phyloP scores from a whole-genome alignment of 2,888 invertebrate species.

The Serripes groenlandicus region DNA sequence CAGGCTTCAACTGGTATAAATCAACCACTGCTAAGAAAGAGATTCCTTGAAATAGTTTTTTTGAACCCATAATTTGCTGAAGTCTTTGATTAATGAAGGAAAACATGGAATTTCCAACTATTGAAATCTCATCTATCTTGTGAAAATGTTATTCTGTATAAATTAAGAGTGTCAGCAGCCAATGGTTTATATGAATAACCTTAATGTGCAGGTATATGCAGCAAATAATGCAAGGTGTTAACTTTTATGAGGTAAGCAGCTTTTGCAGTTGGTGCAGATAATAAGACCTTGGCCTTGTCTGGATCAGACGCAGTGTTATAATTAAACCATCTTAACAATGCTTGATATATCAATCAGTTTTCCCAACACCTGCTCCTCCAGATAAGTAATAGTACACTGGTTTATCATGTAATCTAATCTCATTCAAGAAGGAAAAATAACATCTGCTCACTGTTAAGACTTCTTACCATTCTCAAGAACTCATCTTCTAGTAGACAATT shows the following conservation, averaged over 20 bases:
- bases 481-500: constrained; percentile 60
- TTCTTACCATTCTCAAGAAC: constrained; percentile 56
- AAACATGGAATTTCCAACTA: constrained; percentile 51
- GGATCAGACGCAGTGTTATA: constrained; percentile 52
- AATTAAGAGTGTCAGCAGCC: constrained; percentile 23
- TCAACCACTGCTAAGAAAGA: constrained; percentile 53
- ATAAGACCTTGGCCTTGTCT: constrained; percentile 28
- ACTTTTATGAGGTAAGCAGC: constrained; percentile 59
- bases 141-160: constrained; percentile 34
- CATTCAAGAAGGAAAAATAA: constrained; percentile 58
- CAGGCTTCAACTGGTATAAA: constrained; percentile 61
- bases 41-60: constrained; percentile 45
- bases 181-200: constrained; percentile 33
- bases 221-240: constrained; percentile 43
- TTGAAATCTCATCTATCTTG: constrained; percentile 62
- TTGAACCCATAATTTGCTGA: constrained; percentile 32
- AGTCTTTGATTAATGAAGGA: constrained; percentile 46
- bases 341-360: constrained; percentile 67
- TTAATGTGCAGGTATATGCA: constrained; percentile 47
- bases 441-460: constrained; percentile 57
- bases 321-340: constrained; percentile 51
- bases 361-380: constrained; percentile 70
- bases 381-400: constrained; percentile 61
- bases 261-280: constrained; percentile 68
- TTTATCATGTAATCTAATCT: constrained; percentile 42